These are phyloP conservation scores for Falco biarmicus DNA, from an alignment of 2,797 vertebrate species.

Conservation along the genomic window DNA sequence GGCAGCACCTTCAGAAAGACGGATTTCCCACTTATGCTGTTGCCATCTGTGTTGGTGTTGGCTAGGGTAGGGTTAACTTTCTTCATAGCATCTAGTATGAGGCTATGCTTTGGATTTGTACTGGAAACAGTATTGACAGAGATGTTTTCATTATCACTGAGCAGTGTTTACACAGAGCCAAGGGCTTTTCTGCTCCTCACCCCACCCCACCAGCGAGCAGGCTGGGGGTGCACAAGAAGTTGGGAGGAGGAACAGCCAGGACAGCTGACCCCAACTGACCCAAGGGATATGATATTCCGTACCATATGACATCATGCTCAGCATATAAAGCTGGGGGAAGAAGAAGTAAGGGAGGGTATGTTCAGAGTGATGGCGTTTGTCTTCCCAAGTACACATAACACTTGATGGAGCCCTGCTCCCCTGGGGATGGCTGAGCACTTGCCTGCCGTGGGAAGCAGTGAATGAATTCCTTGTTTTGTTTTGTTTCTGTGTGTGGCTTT, in stretches of 20 bases:
- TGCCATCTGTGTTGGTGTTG: background rate
- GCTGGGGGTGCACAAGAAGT: background rate
- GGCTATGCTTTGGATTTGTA: background rate
- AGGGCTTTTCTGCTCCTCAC: background rate
- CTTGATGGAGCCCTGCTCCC: no score
- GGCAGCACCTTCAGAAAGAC: background rate
- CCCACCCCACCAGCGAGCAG: rapidly evolving
- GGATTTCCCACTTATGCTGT: background rate
- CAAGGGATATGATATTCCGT: background rate
- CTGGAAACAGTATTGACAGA: background rate
- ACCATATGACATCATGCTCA: no score
- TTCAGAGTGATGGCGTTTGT: no score
- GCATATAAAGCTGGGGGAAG: no score
- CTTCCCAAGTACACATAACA: no score
- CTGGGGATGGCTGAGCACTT: no score
- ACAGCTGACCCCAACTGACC: background rate
- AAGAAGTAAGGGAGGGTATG: no score
- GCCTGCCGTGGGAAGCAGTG: no score
- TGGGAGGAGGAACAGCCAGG: background rate
- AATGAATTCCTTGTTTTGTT: no score
- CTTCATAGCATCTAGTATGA: background rate
- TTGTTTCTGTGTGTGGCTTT: no score
- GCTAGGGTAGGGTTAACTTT: background rate
- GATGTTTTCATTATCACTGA: background rate
- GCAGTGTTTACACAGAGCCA: background rate